phyloP scores from a whole-genome alignment of 2,113 vertebrate genomes.

The Limanda limanda region DNA sequence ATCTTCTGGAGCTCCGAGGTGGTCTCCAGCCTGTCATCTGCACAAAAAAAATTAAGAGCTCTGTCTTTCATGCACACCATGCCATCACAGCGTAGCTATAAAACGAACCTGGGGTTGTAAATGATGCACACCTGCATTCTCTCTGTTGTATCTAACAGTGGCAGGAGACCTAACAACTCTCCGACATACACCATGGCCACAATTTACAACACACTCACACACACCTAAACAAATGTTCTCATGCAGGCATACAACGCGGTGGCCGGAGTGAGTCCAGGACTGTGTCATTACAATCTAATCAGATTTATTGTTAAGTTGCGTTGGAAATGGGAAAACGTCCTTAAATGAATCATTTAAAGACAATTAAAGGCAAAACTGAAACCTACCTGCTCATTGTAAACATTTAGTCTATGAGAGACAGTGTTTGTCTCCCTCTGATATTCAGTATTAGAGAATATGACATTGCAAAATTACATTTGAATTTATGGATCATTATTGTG shows the following conservation, averaged over 20 bases:
- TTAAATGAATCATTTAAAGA: background rate
- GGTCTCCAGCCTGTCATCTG: slow-evolving; percentile 21
- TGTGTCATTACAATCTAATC: background rate
- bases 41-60: slow-evolving; percentile 7
- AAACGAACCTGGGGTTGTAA: background rate
- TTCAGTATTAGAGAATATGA: background rate
- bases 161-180: background rate
- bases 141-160: slow-evolving; percentile 22
- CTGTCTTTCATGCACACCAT: slow-evolving; percentile 17
- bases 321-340: background rate
- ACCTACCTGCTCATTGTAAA: background rate
- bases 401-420: too few relatives aligned
- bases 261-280: background rate
- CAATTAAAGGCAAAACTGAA: too few relatives aligned
- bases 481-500: too few relatives aligned
- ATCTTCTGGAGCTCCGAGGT: slow-evolving; percentile 32
- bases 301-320: background rate
- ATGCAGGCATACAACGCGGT: slow-evolving; percentile 16
- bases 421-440: background rate
- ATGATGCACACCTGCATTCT: slow-evolving; percentile 3
- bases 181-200: slow-evolving; percentile 14
- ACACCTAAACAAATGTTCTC: slow-evolving; percentile 16
- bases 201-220: slow-evolving; percentile 16
- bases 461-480: too few relatives aligned
- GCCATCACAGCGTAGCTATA: slow-evolving; percentile 2